phyloP scores from a whole-genome alignment of 2,888 invertebrate species.

The Rhingia rostrata region DNA sequence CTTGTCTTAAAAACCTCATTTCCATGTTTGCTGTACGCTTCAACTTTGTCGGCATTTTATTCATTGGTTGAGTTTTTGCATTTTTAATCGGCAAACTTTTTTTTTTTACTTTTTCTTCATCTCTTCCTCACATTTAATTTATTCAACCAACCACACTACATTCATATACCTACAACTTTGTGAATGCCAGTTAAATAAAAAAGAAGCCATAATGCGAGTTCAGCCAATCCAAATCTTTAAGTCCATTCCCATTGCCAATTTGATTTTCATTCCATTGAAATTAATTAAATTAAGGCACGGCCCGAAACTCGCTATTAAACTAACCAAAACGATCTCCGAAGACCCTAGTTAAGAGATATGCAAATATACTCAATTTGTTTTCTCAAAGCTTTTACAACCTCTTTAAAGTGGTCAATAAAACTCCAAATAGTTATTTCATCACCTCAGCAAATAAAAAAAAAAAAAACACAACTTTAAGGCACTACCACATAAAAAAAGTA shows the following conservation, averaged over 20 bases:
- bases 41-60: slow-evolving; percentile 70
- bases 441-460: slow-evolving; percentile 28
- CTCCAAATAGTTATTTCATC: slow-evolving; percentile 48
- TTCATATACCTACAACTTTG: slow-evolving; percentile 24
- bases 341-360: slow-evolving; percentile 27
- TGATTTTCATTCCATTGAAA: slow-evolving; percentile 3
- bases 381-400: slow-evolving; percentile 24
- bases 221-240: slow-evolving; percentile 16
- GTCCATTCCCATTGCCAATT: no score
- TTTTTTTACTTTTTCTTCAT: slow-evolving; percentile 19
- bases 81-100: slow-evolving; percentile 60
- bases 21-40: slow-evolving; percentile 42
- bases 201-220: slow-evolving; percentile 37
- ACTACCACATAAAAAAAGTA: slow-evolving; percentile 7
- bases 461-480: slow-evolving; percentile 17
- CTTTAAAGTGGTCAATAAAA: slow-evolving; percentile 44
- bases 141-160: slow-evolving; percentile 48
- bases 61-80: slow-evolving; percentile 67
- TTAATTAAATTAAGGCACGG: slow-evolving; percentile 58
- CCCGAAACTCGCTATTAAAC: slow-evolving; percentile 42
- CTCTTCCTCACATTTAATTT: slow-evolving; percentile 51
- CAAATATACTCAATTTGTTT: slow-evolving; percentile 54
- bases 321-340: slow-evolving; percentile 23
- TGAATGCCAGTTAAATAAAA: slow-evolving; percentile 27
- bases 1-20: slow-evolving; percentile 57